Conservation (phyloP, 2,113 vertebrate genomes). For the Notiomystis cincta region DNA sequence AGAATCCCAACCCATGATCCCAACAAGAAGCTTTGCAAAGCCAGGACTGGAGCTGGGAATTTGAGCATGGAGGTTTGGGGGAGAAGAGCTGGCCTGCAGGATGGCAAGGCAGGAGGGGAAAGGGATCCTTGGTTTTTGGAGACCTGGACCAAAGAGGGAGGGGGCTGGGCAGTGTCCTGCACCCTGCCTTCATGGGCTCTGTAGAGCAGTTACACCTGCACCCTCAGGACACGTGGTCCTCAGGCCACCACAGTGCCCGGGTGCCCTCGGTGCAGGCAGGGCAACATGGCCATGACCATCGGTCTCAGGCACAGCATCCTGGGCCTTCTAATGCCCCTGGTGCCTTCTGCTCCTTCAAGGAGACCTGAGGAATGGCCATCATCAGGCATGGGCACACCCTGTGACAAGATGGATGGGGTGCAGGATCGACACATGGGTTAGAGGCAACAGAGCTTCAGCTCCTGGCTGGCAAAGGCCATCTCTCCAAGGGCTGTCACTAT, state of each 20-base stretch:
- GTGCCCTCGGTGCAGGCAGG: fast-evolving
- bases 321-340: not conserved
- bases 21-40: not conserved
- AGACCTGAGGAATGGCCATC: not conserved
- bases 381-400: fast-evolving
- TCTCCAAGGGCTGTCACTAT: not conserved
- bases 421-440: fast-evolving
- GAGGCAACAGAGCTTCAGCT: not conserved
- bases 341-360: not conserved
- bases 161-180: fast-evolving
- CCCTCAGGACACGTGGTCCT: not conserved
- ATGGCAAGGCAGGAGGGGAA: not conserved
- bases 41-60: not conserved
- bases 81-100: fast-evolving
- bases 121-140: not conserved
- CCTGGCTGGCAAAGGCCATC: not conserved
- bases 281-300: fast-evolving
- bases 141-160: not conserved
- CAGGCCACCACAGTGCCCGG: fast-evolving
- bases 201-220: not conserved
- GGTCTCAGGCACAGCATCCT: not conserved
- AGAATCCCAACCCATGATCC: not conserved
- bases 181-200: fast-evolving
- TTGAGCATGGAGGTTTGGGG: fast-evolving
- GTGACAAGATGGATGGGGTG: fast-evolving